Conservation (phyloP, 2,797 vertebrate genomes). For the Selene dorsalis region DNA sequence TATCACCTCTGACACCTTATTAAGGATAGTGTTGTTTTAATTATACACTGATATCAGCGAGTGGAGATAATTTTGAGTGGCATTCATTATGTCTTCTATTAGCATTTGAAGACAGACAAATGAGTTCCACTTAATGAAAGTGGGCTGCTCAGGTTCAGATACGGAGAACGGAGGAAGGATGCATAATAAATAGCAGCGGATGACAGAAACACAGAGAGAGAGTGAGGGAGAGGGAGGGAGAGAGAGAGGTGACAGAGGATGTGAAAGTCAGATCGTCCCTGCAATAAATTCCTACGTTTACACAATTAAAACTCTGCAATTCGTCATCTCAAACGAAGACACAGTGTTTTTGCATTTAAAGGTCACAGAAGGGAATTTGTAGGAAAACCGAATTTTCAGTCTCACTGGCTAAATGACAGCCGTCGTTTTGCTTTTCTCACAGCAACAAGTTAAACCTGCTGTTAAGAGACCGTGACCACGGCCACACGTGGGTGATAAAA, state of each 20-base stretch:
- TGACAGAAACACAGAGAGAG: slow-evolving; percentile 17
- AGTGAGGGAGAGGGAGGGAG: not conserved
- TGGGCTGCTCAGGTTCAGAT: slow-evolving; percentile 49
- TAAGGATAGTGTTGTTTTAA: slow-evolving; percentile 79
- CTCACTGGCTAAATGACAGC: not conserved
- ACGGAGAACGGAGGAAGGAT: slow-evolving; percentile 12
- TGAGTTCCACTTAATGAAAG: slow-evolving; percentile 64
- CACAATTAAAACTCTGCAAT: slow-evolving; percentile 11
- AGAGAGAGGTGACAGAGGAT: not conserved
- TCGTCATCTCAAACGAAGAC: not conserved
- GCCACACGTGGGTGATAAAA: not conserved
- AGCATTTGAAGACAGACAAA: slow-evolving; percentile 69
- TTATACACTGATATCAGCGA: slow-evolving; percentile 70
- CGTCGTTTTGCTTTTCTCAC: not conserved
- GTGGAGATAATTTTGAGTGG: slow-evolving; percentile 72
- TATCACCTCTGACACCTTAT: slow-evolving; percentile 76
- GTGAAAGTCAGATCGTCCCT: slow-evolving; percentile 1
- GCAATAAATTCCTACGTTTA: slow-evolving; percentile 24
- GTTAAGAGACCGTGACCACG: not conserved
- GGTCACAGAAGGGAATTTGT: not conserved
- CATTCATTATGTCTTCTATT: slow-evolving; percentile 69
- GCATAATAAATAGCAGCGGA: slow-evolving; percentile 46
- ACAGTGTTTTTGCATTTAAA: not conserved
- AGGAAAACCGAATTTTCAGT: not conserved
- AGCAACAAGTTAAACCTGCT: not conserved